These are phyloP conservation scores for Erythrocebus patas DNA, from an alignment of 2,113 vertebrate genomes.

Conservation along the genomic window DNA sequence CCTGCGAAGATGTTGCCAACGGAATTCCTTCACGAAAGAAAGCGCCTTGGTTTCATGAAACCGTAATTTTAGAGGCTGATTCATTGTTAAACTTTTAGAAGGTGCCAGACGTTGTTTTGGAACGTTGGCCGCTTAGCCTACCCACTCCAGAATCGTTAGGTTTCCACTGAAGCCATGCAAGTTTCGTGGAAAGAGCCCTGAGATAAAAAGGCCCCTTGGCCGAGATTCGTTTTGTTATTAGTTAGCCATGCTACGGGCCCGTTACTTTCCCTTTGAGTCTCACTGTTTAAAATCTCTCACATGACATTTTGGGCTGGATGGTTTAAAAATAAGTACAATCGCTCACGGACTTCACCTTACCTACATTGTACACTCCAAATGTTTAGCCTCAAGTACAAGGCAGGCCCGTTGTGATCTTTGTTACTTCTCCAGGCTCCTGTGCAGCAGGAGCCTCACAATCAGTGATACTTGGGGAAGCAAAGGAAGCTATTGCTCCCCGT, in stretches of 20 bases:
- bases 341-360: neutral
- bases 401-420: neutral
- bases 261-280: neutral
- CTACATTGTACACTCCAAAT: neutral
- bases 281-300: neutral
- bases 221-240: neutral
- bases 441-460: neutral
- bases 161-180: neutral
- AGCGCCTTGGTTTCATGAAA: neutral
- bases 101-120: neutral
- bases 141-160: neutral
- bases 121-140: neutral
- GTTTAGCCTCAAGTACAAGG: neutral
- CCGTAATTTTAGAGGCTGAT: neutral
- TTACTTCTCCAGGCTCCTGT: neutral
- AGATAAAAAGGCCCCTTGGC: neutral
- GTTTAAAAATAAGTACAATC: neutral
- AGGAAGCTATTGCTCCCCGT: neutral
- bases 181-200: neutral
- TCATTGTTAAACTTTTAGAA: slow-evolving; percentile 9
- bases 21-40: neutral
- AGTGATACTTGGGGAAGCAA: neutral
- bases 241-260: neutral
- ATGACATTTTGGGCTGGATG: no score
- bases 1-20: neutral